Evolutionary conservation across 2,797 vertebrate genomes (phyloP).

Genomic region (Lithobates sylvaticus): DNA sequence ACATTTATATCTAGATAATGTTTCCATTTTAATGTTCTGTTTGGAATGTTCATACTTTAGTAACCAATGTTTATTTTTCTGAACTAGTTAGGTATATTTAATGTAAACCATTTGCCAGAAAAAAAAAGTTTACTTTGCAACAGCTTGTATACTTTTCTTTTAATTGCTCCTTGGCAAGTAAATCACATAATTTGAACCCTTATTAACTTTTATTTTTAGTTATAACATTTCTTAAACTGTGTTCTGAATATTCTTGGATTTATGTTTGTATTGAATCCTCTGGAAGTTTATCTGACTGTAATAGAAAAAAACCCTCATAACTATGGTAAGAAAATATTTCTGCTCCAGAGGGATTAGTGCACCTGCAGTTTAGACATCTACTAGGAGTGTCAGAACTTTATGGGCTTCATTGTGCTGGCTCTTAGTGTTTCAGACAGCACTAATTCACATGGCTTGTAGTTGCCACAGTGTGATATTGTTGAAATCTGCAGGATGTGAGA

Average conservation of each 20-base stretch:
- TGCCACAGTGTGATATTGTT: too few species aligned
- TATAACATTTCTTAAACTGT: neutral
- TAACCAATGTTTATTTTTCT: constrained; percentile 22
- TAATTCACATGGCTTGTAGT: too few species aligned
- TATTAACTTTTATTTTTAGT: neutral
- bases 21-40: neutral
- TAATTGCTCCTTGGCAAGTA: neutral
- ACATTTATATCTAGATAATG: neutral
- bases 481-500: too few species aligned
- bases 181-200: neutral
- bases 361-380: constrained; percentile 21
- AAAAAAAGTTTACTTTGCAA: neutral
- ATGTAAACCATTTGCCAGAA: neutral
- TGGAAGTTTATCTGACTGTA: neutral
- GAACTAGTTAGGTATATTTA: constrained; percentile 23
- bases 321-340: neutral
- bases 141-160: neutral
- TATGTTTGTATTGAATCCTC: constrained; percentile 9
- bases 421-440: neutral
- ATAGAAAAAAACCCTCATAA: constrained; percentile 4
- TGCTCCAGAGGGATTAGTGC: neutral
- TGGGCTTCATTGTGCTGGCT: too few species aligned
- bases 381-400: neutral
- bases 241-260: neutral
- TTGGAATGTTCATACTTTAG: neutral